phyloP scores from a whole-genome alignment of 2,797 vertebrate species.

The Myripristis murdjan region DNA sequence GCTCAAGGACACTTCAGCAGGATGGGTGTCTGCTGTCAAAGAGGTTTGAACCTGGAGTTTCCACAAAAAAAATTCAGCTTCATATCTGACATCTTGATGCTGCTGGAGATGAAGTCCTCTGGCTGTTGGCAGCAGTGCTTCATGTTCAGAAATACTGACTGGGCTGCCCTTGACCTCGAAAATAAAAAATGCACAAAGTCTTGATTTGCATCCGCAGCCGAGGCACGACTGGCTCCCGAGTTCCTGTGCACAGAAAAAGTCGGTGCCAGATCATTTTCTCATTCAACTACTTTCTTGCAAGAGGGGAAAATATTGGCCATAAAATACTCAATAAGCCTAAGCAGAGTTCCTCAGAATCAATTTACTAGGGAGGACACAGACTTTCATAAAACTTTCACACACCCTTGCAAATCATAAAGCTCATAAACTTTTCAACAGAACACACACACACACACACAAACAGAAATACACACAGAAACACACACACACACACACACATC shows the following conservation, averaged over 20 bases:
- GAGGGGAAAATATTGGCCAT: neutral
- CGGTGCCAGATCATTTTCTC: neutral
- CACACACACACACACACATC: conserved; percentile 5
- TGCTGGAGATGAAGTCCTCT: neutral
- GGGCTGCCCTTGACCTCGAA: neutral
- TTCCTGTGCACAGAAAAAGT: neutral
- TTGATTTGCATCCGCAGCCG: too few relatives aligned
- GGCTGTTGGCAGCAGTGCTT: neutral
- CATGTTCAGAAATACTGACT: neutral
- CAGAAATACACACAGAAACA: too few relatives aligned
- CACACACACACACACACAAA: conserved; percentile 20
- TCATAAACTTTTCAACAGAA: neutral
- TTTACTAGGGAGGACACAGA: neutral
- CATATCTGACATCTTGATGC: too few relatives aligned
- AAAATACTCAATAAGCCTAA: neutral
- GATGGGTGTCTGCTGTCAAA: conserved; percentile 26
- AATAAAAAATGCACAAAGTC: too few relatives aligned
- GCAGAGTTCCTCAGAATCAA: neutral
- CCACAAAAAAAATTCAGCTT: neutral
- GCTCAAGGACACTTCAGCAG: conserved; percentile 45
- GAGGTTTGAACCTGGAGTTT: conserved; percentile 11
- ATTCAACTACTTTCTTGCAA: neutral
- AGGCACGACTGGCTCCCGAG: too few relatives aligned
- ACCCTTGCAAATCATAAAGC: neutral
- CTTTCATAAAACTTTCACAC: neutral